Percentiles rank a stretch among this genome's conserved stretches.
phyloP scores from a whole-genome alignment of 2,797 vertebrate genomes.

The Garrulus glandarius region DNA sequence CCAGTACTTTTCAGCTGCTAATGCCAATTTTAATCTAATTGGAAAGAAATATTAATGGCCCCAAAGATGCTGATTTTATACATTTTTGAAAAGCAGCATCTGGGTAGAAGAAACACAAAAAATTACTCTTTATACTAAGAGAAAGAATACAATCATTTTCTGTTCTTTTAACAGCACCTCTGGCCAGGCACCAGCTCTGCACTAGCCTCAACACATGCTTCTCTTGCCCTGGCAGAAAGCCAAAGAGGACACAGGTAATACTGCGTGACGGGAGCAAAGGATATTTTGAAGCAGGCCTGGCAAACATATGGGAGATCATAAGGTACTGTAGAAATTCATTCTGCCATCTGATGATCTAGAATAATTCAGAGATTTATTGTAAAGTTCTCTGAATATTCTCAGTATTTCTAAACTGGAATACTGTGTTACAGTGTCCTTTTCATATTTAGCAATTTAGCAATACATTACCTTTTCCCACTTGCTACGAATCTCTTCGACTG shows the following conservation, averaged over 20 bases:
- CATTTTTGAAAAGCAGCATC: neutral
- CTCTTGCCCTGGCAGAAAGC: neutral
- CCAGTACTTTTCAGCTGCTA: neutral
- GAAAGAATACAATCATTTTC: neutral
- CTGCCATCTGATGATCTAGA: neutral
- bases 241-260: neutral
- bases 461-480: conserved; percentile 94
- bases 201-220: neutral
- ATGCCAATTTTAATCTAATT: neutral
- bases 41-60: neutral
- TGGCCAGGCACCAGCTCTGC: neutral
- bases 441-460: neutral
- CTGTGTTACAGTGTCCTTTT: neutral
- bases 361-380: neutral
- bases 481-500: conserved; percentile 86
- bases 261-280: neutral
- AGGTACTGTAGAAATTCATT: neutral
- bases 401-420: neutral
- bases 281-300: neutral
- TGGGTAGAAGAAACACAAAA: neutral
- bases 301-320: neutral
- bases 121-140: neutral
- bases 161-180: neutral
- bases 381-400: neutral
- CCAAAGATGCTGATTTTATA: neutral